Base-by-base conservation (phyloP, 2,888 invertebrate species). In the Cheilosia vernalis region DNA sequence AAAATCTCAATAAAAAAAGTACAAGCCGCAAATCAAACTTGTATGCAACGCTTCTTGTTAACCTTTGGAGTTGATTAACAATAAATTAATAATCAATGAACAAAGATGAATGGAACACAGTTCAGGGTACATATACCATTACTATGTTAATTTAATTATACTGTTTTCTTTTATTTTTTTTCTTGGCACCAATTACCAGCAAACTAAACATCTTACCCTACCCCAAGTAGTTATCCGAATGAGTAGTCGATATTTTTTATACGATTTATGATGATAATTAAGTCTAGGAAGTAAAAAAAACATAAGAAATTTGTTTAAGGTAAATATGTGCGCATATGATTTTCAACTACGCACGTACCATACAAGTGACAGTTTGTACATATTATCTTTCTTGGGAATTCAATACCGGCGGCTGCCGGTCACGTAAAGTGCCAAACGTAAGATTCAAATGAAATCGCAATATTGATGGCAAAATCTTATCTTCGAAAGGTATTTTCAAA, bases 101-200 rank as follows among this genome's bases (percentile, higher is more conserved):
- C 13, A 13, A 13, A 13, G 37, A 47, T 17, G 47, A 19, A 30
- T 61, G 27, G 27, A 27, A 44, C 44, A 15, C 17, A 27, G 44
- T 24, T 61, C 44, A 61, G n/a, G 27, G 61, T 61, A 61, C n/a
- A 17, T n/a, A 13, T 27, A 17, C 27, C 24, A 44, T 27, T 17
- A 27, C 24, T 13, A 44, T 44, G 42, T 10, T 61, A 44, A 61
- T 61, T 44, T 30, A 2, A 30, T 63, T 17, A 42, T 10, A 44
- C 9, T 33, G 19, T 21, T 42, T 21, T 21, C 21, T 21, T 21
- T 21, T 21, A 21, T 21, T 61, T 15, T 49, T 21, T 33, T 17
- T 6, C 30, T 9, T 9, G 49, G 13, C 49, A 30, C 5, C 19
- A 49, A 33, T 47, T 51, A 51, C 15, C 4, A 21, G 33, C 33